Conservation (phyloP, 2,888 invertebrate species). For the Nasonia oneida region DNA sequence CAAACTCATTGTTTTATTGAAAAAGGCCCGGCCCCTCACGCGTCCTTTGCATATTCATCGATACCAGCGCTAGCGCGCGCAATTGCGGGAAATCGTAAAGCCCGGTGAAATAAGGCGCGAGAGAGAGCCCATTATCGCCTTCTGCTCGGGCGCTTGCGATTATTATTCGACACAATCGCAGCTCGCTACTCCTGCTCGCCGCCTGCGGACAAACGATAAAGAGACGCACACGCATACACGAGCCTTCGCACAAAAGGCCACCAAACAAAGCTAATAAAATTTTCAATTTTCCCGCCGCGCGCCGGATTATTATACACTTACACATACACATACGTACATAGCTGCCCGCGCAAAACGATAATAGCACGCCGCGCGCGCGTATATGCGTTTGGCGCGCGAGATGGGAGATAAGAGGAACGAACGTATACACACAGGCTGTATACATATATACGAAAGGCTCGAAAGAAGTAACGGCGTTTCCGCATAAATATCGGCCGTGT, state of each 20-base stretch:
- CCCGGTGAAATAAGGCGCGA: conserved; percentile 36
- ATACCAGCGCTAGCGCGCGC: neutral
- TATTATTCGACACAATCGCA: conserved; percentile 34
- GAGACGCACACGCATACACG: conserved; percentile 1
- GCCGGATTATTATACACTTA: conserved; percentile 26
- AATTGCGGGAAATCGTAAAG: conserved; percentile 58
- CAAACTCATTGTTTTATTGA: conserved; percentile 50
- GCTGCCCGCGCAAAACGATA: conserved; percentile 12
- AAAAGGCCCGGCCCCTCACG: neutral
- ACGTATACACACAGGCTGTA: neutral
- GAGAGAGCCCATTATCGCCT: conserved; percentile 50
- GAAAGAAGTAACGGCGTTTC: conserved; percentile 52
- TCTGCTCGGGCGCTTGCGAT: conserved; percentile 24
- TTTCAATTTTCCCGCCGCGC: conserved; percentile 57
- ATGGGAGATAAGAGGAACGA: conserved; percentile 39
- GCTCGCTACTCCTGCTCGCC: neutral
- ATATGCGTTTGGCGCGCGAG: conserved; percentile 31
- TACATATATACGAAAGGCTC: neutral
- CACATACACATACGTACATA: neutral
- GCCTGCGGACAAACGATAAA: conserved; percentile 45
- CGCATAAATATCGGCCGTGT: conserved; percentile 52
- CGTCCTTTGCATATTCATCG: conserved; percentile 26
- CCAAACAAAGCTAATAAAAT: conserved; percentile 58
- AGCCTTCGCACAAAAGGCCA: neutral
- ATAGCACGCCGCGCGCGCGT: neutral